These are phyloP conservation scores for Malthinus seriepunctatus DNA, from an alignment of 2,888 invertebrate species.

Conservation along the genomic window DNA sequence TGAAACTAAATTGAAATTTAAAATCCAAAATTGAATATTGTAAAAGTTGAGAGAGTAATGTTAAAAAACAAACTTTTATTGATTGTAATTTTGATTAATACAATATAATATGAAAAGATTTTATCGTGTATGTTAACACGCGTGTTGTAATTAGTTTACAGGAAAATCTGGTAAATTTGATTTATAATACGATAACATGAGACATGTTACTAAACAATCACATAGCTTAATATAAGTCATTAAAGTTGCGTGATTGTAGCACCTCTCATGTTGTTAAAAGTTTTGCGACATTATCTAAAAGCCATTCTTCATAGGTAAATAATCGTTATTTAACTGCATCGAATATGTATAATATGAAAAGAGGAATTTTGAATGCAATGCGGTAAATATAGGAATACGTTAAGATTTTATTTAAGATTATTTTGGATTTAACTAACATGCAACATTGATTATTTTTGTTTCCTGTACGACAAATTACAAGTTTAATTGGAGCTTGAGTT, in stretches of 20 bases:
- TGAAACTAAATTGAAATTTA: no score
- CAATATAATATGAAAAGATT: not conserved
- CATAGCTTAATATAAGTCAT: conserved; percentile 27
- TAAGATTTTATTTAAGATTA: conserved; percentile 26
- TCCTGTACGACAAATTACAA: conserved; percentile 22
- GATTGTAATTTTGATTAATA: not conserved
- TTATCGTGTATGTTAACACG: conserved; percentile 6
- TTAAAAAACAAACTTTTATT: no score
- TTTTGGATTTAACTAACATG: conserved; percentile 10
- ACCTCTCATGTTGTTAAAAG: conserved; percentile 26
- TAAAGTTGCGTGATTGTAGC: conserved; percentile 29
- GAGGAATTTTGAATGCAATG: conserved; percentile 25
- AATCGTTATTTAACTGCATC: conserved; percentile 34
- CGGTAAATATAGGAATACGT: conserved; percentile 19
- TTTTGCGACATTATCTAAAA: conserved; percentile 36
- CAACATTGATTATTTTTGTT: conserved; percentile 28
- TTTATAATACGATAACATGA: conserved; percentile 19
- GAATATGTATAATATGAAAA: conserved; percentile 5
- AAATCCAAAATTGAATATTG: no score
- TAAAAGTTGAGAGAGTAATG: no score
- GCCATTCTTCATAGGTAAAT: conserved; percentile 38
- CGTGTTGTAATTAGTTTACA: conserved; percentile 14
- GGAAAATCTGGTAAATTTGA: conserved; percentile 12
- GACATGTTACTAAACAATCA: conserved; percentile 27
- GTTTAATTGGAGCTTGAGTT: conserved; percentile 18